These are phyloP conservation scores for Luffia ferchaultella DNA, from an alignment of 2,888 invertebrate species.

Conservation along the genomic window DNA sequence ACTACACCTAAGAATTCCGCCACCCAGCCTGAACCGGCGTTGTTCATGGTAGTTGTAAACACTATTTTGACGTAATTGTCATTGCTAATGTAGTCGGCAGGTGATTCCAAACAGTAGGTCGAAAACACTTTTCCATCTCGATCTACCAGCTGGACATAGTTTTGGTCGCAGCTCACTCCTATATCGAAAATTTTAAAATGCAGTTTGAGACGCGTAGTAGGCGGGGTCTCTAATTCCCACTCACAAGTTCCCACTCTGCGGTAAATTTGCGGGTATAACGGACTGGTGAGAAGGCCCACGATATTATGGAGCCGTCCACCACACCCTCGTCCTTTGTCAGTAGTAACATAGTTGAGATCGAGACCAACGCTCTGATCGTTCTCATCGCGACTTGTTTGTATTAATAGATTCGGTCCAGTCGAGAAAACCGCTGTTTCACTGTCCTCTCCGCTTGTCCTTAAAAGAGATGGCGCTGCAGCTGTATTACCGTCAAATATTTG, in stretches of 20 bases:
- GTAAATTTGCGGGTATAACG: constrained; percentile 41
- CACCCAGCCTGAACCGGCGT: constrained; percentile 77
- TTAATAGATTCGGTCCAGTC: constrained; percentile 68
- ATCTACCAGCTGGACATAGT: constrained; percentile 72
- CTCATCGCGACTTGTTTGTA: constrained; percentile 50
- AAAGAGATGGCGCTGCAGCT: constrained; percentile 23
- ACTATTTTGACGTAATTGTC: constrained; percentile 67
- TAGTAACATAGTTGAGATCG: constrained; percentile 39
- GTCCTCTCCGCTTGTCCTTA: constrained; percentile 19
- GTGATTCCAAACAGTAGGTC: constrained; percentile 61
- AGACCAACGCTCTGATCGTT: constrained; percentile 21
- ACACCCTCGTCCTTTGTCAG: constrained; percentile 45
- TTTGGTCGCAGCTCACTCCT: constrained; percentile 70
- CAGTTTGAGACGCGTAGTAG: constrained; percentile 29
- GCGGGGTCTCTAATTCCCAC: constrained; percentile 47
- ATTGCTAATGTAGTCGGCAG: constrained; percentile 59
- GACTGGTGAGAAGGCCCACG: constrained; percentile 42
- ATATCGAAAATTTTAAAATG: constrained; percentile 66
- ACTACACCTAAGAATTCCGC: constrained; percentile 34
- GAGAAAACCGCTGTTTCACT: constrained; percentile 67
- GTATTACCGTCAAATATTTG: constrained; percentile 45
- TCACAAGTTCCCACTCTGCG: constrained; percentile 35
- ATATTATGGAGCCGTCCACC: constrained; percentile 37
- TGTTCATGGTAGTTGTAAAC: constrained; percentile 72
- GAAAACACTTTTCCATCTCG: constrained; percentile 36